Conservation (phyloP, 2,888 invertebrate genomes). For the Drosophila vallismaia region DNA sequence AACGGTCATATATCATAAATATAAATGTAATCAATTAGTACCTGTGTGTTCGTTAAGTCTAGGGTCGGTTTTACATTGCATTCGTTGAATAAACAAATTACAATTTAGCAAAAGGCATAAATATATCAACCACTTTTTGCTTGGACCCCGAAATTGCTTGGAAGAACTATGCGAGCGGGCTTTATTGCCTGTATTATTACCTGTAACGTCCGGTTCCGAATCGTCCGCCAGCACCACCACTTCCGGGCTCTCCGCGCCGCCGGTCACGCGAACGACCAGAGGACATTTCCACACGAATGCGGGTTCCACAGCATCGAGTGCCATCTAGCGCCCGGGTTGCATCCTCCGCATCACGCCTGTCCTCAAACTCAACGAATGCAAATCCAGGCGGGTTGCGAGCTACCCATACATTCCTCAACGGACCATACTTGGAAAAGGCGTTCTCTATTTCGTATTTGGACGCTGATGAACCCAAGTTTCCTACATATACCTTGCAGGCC, state of each 20-base stretch:
- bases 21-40: slow-evolving; percentile 15
- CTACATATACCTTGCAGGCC: slow-evolving; percentile 95
- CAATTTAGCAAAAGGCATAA: background rate
- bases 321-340: slow-evolving; percentile 92
- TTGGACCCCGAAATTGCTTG: background rate
- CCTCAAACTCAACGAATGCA: slow-evolving; percentile 94
- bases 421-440: slow-evolving; percentile 93
- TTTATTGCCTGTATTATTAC: slow-evolving; percentile 6
- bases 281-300: slow-evolving; percentile 96
- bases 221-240: slow-evolving; percentile 70
- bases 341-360: slow-evolving; percentile 93
- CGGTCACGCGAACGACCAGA: slow-evolving; percentile 92
- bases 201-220: slow-evolving; percentile 31
- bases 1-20: slow-evolving; percentile 23
- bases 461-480: slow-evolving; percentile 93
- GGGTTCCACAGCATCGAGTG: slow-evolving; percentile 93
- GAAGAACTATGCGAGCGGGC: background rate
- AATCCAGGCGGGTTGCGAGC: slow-evolving; percentile 95
- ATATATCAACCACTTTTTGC: too few species aligned
- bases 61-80: background rate
- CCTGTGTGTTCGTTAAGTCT: slow-evolving; percentile 15
- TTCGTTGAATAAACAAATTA: background rate
- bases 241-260: slow-evolving; percentile 85
- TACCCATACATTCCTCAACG: slow-evolving; percentile 94
- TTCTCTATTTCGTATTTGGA: slow-evolving; percentile 94